Base-by-base conservation (phyloP, 2,888 invertebrate genomes). In the Phengaris alcon region DNA sequence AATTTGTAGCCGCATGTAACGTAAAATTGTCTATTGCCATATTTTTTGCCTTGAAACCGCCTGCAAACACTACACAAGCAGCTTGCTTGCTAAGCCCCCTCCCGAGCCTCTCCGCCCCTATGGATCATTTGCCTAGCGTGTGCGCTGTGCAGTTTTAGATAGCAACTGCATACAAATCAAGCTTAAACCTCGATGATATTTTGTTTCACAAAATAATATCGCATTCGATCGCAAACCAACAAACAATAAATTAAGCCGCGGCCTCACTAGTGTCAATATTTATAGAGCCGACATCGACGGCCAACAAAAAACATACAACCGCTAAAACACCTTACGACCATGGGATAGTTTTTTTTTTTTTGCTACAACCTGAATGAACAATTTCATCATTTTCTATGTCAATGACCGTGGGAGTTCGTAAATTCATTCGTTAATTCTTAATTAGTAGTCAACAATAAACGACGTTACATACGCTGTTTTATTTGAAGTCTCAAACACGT, bases 301-400 rank as follows among this genome's bases (percentile, higher is more conserved):
- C 91, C 91, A 92, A 90, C 90, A 90, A 89, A 91, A 88, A 88
- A 85, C 85, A 85, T 84, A 86, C 85, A 88, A 87, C 88, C 88
- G 90, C 88, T 89, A 90, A 91, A 90, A 89, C 82, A 79, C 81
- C 83, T 82, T 84, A 85, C 87, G 88, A 91, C 90, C 85, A 91
- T 52, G 22, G 51, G 22, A 69, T 68, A 46, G n/a, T 51, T 48
- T 69, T 74, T 68, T 46, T 48, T 48, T 69, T 74, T 74, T 74
- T 59, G 22, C 52, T 64, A 35, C 22, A 74, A 51, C 10, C 8
- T n/a, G 51, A 86, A 88, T 87, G 86, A 87, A 84, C 85, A 76
- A 79, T 77, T 79, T 80, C 35, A 64, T 35, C 35, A 64, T 64
- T 64, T 64, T 12, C 64, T 35, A 35, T 64, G 44, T 64, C 64